Percentiles rank a stretch among this genome's conserved stretches.
phyloP scores from a whole-genome alignment of 2,797 vertebrate species.

The Eupleurogrammus muticus region DNA sequence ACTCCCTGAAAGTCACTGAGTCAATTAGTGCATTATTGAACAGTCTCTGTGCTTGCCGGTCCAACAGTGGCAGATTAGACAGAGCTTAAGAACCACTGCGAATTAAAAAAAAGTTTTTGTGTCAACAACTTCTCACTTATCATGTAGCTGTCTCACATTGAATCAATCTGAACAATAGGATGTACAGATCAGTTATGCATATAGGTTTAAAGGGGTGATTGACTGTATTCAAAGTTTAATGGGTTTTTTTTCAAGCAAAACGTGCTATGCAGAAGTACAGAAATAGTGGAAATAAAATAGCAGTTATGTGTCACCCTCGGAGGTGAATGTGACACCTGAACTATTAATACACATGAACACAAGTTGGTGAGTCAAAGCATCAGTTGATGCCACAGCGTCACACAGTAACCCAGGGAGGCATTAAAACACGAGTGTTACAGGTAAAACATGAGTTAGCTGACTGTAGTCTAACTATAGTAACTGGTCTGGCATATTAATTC shows the following conservation, averaged over 20 bases:
- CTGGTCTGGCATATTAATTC: too few species aligned
- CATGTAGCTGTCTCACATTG: background rate
- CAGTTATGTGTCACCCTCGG: slow-evolving; percentile 17
- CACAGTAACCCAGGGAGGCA: too few species aligned
- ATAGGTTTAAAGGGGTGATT: slow-evolving; percentile 1
- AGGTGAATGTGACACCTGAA: slow-evolving; percentile 43
- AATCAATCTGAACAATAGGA: background rate
- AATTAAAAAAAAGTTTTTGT: background rate
- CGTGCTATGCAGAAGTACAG: background rate
- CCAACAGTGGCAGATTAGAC: too few species aligned
- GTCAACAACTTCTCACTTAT: slow-evolving; percentile 4
- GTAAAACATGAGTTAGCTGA: background rate
- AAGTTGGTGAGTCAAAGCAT: too few species aligned
- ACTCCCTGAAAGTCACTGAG: too few species aligned
- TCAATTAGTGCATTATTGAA: background rate
- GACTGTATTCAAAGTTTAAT: too few species aligned
- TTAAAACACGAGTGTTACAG: background rate
- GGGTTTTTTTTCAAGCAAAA: slow-evolving; percentile 10
- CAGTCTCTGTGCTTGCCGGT: slow-evolving; percentile 4
- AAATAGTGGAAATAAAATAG: slow-evolving; percentile 12
- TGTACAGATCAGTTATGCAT: slow-evolving; percentile 1
- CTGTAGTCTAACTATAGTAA: too few species aligned
- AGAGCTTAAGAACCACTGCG: too few species aligned
- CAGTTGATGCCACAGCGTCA: too few species aligned
- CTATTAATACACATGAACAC: slow-evolving; percentile 28